Conservation (phyloP, 2,797 vertebrate species). For the Gallinago nigripennis region DNA sequence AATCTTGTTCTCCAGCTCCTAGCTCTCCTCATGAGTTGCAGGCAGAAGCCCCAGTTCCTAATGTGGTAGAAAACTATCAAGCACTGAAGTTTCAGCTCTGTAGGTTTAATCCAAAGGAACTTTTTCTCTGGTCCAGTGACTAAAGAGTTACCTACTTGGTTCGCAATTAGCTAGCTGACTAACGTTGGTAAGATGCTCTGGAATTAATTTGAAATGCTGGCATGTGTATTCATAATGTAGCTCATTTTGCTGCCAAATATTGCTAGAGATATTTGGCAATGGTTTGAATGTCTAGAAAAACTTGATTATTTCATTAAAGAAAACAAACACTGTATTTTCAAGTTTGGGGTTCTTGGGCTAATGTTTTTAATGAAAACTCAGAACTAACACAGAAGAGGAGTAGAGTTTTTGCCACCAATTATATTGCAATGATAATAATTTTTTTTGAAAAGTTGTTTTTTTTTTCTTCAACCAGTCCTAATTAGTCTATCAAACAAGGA, state of each 20-base stretch:
- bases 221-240: neutral
- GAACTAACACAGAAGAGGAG: neutral
- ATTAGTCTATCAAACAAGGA: neutral
- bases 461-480: neutral
- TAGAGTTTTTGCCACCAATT: neutral
- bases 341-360: neutral
- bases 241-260: conserved; percentile 29
- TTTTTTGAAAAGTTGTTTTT: neutral
- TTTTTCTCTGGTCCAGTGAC: neutral
- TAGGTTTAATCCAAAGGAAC: neutral
- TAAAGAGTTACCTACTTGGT: neutral
- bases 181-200: neutral
- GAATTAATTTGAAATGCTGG: neutral
- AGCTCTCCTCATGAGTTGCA: neutral
- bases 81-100: neutral
- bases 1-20: neutral
- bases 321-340: neutral
- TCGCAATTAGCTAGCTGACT: neutral
- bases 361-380: neutral
- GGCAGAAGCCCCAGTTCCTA: neutral
- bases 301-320: neutral
- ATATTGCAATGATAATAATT: neutral
- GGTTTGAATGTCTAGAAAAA: neutral
- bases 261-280: conserved; percentile 8
- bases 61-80: neutral